Conservation (phyloP, 1,140 invertebrate genomes). For the Amyelois transitella region DNA sequence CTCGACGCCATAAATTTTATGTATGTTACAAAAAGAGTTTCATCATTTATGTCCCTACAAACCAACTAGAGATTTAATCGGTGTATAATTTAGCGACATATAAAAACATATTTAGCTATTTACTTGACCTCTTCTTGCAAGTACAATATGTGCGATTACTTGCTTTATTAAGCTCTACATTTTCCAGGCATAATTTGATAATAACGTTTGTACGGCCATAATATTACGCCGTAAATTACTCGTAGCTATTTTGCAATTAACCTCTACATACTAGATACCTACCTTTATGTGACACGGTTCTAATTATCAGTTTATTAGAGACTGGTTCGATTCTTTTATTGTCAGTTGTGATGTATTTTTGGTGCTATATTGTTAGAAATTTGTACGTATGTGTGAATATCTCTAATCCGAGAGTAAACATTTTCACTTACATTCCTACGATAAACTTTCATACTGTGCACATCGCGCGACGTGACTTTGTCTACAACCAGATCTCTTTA, state of each 20-base stretch:
- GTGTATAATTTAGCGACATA: too few species aligned
- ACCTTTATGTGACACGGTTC: not conserved
- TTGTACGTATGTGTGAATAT: not conserved
- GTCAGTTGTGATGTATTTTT: too few species aligned
- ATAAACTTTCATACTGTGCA: conserved; percentile 38
- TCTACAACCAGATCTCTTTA: conserved; percentile 24
- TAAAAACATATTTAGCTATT: not conserved
- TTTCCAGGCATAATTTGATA: not conserved
- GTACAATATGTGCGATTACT: not conserved
- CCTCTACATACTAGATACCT: not conserved
- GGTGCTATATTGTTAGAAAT: too few species aligned
- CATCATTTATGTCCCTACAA: too few species aligned
- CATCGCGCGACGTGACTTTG: conserved; percentile 21
- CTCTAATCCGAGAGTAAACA: conserved; percentile 24
- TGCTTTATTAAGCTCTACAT: not conserved
- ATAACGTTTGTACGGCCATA: not conserved
- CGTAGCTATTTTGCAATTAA: not conserved
- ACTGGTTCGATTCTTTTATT: too few species aligned
- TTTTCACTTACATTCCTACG: conserved; percentile 55
- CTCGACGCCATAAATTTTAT: not conserved
- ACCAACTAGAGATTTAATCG: too few species aligned
- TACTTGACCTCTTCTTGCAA: not conserved
- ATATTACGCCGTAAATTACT: not conserved
- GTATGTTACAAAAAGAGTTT: not conserved
- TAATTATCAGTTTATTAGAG: not conserved